Evolutionary conservation across 35 echinoderm and acorn worm species (phyloP).

Genomic region (Ophioderma brevispina): DNA sequence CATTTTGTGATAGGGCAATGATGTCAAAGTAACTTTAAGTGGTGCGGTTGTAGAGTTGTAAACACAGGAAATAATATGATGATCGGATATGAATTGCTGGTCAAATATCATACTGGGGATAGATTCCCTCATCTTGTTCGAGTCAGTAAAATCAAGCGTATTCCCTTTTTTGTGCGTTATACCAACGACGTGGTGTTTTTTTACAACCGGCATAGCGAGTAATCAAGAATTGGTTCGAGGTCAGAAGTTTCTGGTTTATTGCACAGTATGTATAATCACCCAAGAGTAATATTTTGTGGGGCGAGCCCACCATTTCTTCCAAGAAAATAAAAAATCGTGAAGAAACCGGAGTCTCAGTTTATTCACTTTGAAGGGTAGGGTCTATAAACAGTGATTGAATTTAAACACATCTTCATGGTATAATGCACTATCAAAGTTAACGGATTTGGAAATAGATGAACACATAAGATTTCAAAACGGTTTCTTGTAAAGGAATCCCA

Average conservation of each 20-base stretch:
- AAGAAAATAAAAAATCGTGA: neutral
- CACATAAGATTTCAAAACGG: neutral
- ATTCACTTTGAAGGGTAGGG: neutral
- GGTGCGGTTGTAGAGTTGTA: neutral
- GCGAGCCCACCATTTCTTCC: neutral
- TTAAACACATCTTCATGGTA: neutral
- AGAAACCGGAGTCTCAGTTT: neutral
- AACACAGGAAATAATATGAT: neutral
- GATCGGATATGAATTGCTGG: neutral
- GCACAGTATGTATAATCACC: neutral
- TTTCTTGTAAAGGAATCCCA: neutral
- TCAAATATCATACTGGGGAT: neutral
- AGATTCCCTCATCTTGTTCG: neutral
- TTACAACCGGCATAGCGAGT: neutral
- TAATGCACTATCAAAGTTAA: neutral
- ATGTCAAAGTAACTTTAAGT: neutral
- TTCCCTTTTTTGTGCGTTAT: too few relatives aligned
- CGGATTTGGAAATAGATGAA: neutral
- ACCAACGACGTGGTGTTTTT: neutral
- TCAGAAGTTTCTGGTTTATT: neutral
- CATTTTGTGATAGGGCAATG: neutral
- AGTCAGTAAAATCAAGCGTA: neutral
- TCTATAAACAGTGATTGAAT: neutral
- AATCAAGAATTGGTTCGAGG: neutral
- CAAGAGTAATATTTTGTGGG: neutral